phyloP scores from a whole-genome alignment of 2,113 vertebrate species.

The Actenoides lindsayi region DNA sequence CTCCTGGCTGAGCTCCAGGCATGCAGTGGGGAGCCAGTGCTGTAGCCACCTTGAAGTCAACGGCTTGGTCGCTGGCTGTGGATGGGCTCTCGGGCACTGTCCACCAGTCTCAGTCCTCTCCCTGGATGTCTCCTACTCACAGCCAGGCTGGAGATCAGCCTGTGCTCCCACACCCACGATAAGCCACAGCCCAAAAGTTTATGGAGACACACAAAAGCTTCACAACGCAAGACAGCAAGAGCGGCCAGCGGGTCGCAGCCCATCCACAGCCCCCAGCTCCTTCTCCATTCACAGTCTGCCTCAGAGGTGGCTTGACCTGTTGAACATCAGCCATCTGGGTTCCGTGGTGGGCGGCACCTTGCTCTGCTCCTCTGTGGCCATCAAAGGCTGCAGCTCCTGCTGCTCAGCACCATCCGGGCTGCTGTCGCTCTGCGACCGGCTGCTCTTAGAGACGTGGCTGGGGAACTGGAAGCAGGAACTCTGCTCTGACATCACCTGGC shows the following conservation, averaged over 20 bases:
- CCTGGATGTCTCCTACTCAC: not conserved
- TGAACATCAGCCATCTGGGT: conserved; percentile 75
- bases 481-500: conserved; percentile 39
- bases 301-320: conserved; percentile 80
- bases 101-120: not conserved
- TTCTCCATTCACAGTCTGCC: not conserved
- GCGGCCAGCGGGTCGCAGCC: rapidly evolving
- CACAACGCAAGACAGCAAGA: not conserved
- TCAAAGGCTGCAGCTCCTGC: conserved; percentile 88
- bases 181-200: not conserved
- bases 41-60: not conserved
- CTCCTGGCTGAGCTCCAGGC: not conserved
- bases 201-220: conserved; percentile 23
- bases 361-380: conserved; percentile 76
- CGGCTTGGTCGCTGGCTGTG: not conserved
- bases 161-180: not conserved
- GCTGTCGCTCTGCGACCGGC: conserved; percentile 75
- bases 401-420: conserved; percentile 64
- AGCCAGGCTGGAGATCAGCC: not conserved
- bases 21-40: not conserved
- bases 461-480: conserved; percentile 80
- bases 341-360: conserved; percentile 47
- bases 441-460: conserved; percentile 62
- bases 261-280: not conserved
- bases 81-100: not conserved